Percentiles rank a stretch among this genome's conserved stretches.
phyloP scores from a whole-genome alignment of 2,888 invertebrate genomes.

The Eristalinus sepulchralis region DNA sequence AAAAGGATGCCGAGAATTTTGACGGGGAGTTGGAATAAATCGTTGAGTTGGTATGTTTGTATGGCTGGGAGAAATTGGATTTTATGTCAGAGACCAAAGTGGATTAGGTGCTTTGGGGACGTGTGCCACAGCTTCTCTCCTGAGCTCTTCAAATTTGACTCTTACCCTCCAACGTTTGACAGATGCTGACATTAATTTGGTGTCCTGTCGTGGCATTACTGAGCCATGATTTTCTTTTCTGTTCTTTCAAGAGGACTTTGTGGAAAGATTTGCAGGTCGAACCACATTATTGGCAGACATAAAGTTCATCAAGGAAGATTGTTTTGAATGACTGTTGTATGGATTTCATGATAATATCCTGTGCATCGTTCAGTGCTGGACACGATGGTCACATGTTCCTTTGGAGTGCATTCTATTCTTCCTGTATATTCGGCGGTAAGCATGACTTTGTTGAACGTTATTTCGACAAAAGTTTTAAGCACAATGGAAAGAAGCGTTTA shows the following conservation, averaged over 20 bases:
- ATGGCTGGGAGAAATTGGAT: constrained; percentile 1
- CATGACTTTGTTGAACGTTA: too few species aligned
- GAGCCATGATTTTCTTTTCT: background rate
- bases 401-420: too few species aligned
- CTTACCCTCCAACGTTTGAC: background rate
- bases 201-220: background rate
- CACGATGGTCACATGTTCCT: too few species aligned
- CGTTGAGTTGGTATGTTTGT: background rate
- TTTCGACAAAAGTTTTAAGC: too few species aligned
- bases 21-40: background rate
- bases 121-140: background rate
- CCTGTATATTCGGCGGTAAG: too few species aligned
- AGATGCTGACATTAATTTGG: background rate
- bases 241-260: background rate
- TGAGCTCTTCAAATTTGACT: background rate
- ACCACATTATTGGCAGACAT: too few species aligned
- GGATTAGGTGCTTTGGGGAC: background rate
- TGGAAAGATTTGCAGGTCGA: too few species aligned
- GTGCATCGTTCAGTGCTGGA: too few species aligned
- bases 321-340: too few species aligned
- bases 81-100: background rate
- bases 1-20: background rate
- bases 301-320: too few species aligned
- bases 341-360: too few species aligned
- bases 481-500: too few species aligned